Conservation (phyloP, 2,113 vertebrate species). For the Toxotes chatareus region DNA sequence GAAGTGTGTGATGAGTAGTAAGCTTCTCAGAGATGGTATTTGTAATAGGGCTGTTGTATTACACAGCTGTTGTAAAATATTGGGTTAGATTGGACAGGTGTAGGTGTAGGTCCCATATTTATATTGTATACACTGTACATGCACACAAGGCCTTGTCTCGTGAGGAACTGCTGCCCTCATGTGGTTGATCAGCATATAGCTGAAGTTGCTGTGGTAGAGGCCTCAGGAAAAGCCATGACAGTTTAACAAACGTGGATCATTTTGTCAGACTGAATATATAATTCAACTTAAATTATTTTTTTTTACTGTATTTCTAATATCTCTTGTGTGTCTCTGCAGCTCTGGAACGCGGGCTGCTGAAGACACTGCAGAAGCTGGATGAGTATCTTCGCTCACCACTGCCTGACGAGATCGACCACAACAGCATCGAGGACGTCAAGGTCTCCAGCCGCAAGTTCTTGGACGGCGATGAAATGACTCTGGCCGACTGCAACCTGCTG, state of each 20-base stretch:
- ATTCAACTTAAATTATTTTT: neutral
- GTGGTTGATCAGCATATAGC: conserved; percentile 58
- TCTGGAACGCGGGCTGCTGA: conserved; percentile 93
- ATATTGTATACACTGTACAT: neutral
- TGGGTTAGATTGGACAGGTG: neutral
- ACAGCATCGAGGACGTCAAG: conserved; percentile 93
- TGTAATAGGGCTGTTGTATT: neutral
- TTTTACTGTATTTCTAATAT: neutral
- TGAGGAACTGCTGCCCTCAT: conserved; percentile 74
- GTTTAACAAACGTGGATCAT: neutral
- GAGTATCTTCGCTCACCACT: conserved; percentile 94
- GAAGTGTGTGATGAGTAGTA: neutral
- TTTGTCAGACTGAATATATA: neutral
- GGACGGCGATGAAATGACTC: conserved; percentile 96
- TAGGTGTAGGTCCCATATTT: neutral
- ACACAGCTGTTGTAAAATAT: neutral
- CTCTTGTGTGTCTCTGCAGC: conserved; percentile 76
- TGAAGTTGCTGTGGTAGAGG: neutral
- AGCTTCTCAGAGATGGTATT: neutral
- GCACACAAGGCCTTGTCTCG: neutral
- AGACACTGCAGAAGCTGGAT: conserved; percentile 96
- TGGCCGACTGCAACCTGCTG: conserved; percentile 97
- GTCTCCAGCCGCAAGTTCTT: conserved; percentile 91
- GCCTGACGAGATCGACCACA: conserved; percentile 97
- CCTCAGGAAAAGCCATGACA: neutral